Evolutionary conservation across 2,888 invertebrate species (phyloP), one percentile per base, ranked within the genome.

Genomic region (Beris morrisii): DNA sequence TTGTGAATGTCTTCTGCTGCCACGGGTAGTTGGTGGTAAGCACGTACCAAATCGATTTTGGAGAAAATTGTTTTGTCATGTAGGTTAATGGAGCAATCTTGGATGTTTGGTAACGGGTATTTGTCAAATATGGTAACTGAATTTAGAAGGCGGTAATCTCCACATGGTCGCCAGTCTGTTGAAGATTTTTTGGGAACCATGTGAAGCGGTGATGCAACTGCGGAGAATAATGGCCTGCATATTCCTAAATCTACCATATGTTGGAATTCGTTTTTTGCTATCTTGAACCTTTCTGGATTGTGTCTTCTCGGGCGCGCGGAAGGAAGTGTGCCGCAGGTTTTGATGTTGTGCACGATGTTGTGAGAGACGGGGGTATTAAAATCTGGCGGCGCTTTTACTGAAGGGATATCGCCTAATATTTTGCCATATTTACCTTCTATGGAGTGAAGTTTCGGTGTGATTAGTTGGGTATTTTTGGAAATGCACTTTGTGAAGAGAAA

Each of bases 41-140:
- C 43, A 13, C 56, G 12, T 12, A 55, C 32, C 28, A 38, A 9
- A 56, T 56, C 43, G 15, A 56, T 56, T 13, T 43, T 38, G 7
- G 56, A 56, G 13, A 56, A 56, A n/a, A 56, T 38, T 15, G 38
- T 38, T 7, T 7, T 11, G 5, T 38, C 12, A 5, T 13, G 7
- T 5, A 38, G 11, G 12, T 30, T 15, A 5, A 53, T 22, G 5
- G 53, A 12, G 28, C 4, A 32, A 7, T 32, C 32, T 53, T 53
- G 53, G 12, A 53, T 53, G n/a, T 53, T 28, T n/a, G 53, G 28
- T 6, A 53, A 2, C 30, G 53, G 53, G 12, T 15, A 53, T 5
- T 31, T 6, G 30, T 53, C 28, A 3, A 31, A 31, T 2, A 53
- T 31, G 28, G 53, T 53, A 9, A 15, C 31, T 5, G 30, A 12